Conservation (phyloP, 2,888 invertebrate species). For the Rhaphigaster nebulosa region DNA sequence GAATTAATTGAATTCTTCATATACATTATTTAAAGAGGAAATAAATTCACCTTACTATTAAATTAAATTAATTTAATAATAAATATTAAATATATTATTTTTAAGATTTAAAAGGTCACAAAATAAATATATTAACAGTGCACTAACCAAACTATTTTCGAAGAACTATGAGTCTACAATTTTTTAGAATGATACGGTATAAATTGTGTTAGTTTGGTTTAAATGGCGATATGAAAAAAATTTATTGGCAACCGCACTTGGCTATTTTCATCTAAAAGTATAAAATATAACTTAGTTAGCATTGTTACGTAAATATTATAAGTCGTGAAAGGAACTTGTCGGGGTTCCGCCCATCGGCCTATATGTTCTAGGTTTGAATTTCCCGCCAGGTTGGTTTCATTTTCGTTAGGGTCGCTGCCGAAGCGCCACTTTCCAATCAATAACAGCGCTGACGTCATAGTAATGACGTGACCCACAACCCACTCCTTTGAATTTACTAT, state of each 20-base stretch:
- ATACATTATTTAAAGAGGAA: no score
- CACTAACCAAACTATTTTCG: background rate
- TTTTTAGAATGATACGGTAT: no score
- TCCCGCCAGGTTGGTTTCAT: slow-evolving; percentile 9
- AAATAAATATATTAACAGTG: background rate
- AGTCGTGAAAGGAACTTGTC: background rate
- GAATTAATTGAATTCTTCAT: no score
- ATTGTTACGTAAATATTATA: background rate
- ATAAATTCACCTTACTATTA: no score
- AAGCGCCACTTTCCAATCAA: slow-evolving; percentile 50
- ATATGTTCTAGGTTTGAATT: background rate
- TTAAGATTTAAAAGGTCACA: background rate
- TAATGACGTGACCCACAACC: slow-evolving; percentile 57
- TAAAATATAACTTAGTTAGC: background rate
- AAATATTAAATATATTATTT: background rate
- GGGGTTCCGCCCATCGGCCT: background rate
- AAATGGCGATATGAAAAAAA: background rate
- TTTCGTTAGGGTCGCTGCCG: slow-evolving; percentile 27
- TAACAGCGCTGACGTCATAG: slow-evolving; percentile 53
- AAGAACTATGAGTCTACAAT: background rate
- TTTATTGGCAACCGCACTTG: background rate
- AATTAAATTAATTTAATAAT: no score
- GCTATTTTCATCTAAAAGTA: background rate
- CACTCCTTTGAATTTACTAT: slow-evolving; percentile 23
- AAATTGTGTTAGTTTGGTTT: background rate